Evolutionary conservation across 2,888 invertebrate genomes (phyloP).

Genomic region (Euzophera pinguis): DNA sequence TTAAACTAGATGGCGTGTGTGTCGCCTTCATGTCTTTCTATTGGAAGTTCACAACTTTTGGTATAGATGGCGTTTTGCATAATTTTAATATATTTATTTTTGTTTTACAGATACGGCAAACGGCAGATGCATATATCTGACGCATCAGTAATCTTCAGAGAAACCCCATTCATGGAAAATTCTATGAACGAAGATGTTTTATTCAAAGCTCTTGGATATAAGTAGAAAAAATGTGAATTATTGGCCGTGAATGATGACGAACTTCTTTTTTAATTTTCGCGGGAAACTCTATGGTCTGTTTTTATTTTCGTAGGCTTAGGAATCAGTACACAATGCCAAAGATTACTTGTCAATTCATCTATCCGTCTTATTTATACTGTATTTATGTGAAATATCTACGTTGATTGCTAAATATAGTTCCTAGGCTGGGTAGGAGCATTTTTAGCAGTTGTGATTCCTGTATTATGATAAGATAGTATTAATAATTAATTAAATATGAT

Average conservation of each 20-base stretch:
- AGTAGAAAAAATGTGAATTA: conserved; percentile 33
- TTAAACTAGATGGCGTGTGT: conserved; percentile 25
- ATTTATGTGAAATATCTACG: conserved; percentile 17
- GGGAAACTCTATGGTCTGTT: background rate
- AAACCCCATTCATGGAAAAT: conserved; percentile 62
- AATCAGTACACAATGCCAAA: conserved; percentile 11
- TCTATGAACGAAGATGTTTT: conserved; percentile 48
- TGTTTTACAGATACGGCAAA: conserved; percentile 65
- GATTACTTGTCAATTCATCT: conserved; percentile 15
- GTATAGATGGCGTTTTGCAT: conserved; percentile 23
- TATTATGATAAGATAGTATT: conserved; percentile 19
- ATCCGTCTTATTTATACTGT: conserved; percentile 24
- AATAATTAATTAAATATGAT: conserved; percentile 27
- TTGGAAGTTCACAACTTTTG: conserved; percentile 1
- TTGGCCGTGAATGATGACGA: conserved; percentile 12
- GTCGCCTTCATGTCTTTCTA: no score
- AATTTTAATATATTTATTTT: conserved; percentile 10
- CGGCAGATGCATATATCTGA: conserved; percentile 71
- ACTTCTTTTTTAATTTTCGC: conserved; percentile 14
- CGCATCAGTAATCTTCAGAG: conserved; percentile 64
- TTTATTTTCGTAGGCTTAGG: conserved; percentile 3
- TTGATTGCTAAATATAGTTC: conserved; percentile 46
- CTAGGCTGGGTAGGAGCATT: conserved; percentile 63
- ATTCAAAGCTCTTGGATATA: conserved; percentile 60
- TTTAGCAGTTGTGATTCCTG: conserved; percentile 26